Conservation (phyloP, 1,140 invertebrate species). For the Drosophila virilis region DNA sequence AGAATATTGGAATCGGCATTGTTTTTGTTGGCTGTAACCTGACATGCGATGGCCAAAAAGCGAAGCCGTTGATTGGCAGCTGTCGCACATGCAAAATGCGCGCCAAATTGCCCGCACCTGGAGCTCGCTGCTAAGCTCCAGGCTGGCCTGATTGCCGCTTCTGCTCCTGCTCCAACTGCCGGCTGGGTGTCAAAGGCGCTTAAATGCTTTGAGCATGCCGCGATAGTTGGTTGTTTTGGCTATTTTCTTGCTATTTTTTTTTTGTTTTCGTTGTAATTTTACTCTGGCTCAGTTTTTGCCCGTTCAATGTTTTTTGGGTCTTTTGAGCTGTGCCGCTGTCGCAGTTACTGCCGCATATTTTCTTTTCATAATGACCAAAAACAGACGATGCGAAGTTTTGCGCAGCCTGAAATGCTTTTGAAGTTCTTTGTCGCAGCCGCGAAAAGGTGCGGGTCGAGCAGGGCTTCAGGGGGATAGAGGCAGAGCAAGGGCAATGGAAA, state of each 20-base stretch:
- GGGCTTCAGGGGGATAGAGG: not conserved
- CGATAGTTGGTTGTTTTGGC: constrained; percentile 12
- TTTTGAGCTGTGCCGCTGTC: constrained; percentile 31
- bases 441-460: not conserved
- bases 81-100: constrained; percentile 67
- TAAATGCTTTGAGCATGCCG: constrained; percentile 65
- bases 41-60: constrained; percentile 60
- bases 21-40: not conserved
- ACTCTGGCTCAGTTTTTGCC: constrained; percentile 1
- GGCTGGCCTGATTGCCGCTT: constrained; percentile 13
- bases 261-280: not conserved
- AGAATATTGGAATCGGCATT: not conserved
- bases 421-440: constrained; percentile 60
- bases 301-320: constrained; percentile 27
- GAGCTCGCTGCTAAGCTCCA: constrained; percentile 7
- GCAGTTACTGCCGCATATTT: constrained; percentile 50
- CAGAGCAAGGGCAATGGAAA: constrained; percentile 52
- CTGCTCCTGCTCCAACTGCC: constrained; percentile 2
- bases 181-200: constrained; percentile 68
- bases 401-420: constrained; percentile 70
- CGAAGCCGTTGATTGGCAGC: constrained; percentile 72
- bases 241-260: constrained; percentile 31
- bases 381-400: constrained; percentile 43
- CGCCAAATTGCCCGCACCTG: constrained; percentile 54
- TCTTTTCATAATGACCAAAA: constrained; percentile 80